Conservation (phyloP, 92 coral and sea anemone genomes). For the Actinostola sp. region DNA sequence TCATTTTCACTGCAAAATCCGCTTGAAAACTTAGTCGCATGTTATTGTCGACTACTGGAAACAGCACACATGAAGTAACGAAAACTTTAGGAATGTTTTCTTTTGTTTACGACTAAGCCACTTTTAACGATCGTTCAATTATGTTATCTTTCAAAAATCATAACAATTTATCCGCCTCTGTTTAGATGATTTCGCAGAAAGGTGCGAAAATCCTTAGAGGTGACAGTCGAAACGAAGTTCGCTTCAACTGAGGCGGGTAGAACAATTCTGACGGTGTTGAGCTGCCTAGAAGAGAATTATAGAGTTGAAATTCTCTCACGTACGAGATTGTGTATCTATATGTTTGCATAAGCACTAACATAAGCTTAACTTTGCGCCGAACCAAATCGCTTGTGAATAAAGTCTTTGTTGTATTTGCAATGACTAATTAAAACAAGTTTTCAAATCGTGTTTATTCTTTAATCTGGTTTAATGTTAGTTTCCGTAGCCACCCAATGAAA, state of each 20-base stretch:
- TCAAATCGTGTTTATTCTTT: constrained; percentile 12
- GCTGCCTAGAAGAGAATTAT: not conserved
- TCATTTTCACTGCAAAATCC: too few relatives aligned
- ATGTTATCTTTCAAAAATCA: constrained; percentile 30
- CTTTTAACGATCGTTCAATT: constrained; percentile 3
- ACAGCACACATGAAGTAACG: not conserved
- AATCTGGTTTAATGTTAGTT: constrained; percentile 33
- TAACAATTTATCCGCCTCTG: constrained; percentile 25
- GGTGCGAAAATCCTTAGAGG: constrained; percentile 20
- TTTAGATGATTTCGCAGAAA: constrained; percentile 10
- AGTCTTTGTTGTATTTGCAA: constrained; percentile 3
- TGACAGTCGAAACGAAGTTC: not conserved
- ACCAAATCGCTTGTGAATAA: not conserved
- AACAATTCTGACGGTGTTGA: too few relatives aligned
- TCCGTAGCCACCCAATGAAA: constrained; percentile 12
- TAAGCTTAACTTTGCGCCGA: not conserved
- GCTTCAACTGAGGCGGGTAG: not conserved
- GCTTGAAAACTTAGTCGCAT: not conserved
- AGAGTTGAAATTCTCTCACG: not conserved
- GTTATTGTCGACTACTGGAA: constrained; percentile 40
- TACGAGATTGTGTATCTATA: not conserved
- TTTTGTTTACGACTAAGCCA: not conserved
- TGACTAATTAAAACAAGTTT: constrained; percentile 21
- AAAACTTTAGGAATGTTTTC: constrained; percentile 2
- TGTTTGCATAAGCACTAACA: not conserved